A percentile compares a stretch with the other conserved stretches of the same genome.
Conservation (phyloP, 2,113 vertebrate genomes). For the Myotis brandtii region DNA sequence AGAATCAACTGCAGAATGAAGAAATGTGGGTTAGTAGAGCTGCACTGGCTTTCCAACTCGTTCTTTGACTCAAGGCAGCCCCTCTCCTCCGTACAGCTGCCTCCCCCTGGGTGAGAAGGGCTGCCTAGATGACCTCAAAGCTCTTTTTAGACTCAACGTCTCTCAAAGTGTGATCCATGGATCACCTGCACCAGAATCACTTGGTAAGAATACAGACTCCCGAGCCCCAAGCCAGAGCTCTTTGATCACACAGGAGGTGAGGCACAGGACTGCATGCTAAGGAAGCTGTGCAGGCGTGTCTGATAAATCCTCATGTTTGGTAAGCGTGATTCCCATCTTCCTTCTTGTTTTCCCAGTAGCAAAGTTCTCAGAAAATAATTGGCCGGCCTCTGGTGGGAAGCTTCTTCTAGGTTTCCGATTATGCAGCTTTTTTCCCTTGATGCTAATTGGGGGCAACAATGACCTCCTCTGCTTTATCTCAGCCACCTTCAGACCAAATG, state of each 20-base stretch:
- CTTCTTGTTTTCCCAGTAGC: not conserved
- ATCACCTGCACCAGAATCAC: not conserved
- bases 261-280: not conserved
- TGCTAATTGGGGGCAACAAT: not conserved
- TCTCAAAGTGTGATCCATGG: not conserved
- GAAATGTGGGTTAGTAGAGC: not conserved
- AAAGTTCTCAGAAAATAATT: not conserved
- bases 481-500: not conserved
- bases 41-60: not conserved
- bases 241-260: not conserved
- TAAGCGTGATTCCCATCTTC: not conserved
- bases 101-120: not conserved
- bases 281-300: not conserved
- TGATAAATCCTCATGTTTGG: not conserved
- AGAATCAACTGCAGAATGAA: not conserved
- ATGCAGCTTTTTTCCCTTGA: not conserved
- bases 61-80: not conserved
- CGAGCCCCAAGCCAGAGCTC: not conserved
- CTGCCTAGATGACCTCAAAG: not conserved
- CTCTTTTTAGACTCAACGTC: not conserved
- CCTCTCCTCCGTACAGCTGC: too few species aligned
- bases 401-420: conserved; percentile 4
- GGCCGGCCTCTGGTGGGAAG: not conserved
- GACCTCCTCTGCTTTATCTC: not conserved
- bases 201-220: not conserved